Conservation (phyloP, 2,113 vertebrate genomes). For the Scopus umbretta region DNA sequence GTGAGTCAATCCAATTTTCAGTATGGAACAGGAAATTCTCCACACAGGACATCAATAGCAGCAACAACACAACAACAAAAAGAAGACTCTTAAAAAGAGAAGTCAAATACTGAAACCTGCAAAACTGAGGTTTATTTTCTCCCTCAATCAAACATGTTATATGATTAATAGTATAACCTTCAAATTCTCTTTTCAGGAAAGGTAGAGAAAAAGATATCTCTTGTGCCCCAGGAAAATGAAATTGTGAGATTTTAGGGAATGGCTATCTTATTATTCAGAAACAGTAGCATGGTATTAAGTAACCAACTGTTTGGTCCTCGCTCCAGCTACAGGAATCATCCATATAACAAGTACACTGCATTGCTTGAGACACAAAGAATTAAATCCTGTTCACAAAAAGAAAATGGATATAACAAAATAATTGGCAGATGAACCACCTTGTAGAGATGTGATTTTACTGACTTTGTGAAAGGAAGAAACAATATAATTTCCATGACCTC, state of each 20-base stretch:
- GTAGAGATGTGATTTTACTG: not conserved
- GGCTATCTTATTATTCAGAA: not conserved
- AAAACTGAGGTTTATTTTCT: conserved; percentile 13
- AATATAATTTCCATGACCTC: not conserved
- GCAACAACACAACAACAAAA: not conserved
- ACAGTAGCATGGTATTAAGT: not conserved
- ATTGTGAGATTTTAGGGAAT: not conserved
- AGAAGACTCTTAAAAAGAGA: not conserved
- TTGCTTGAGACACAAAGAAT: conserved; percentile 20
- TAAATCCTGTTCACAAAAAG: conserved; percentile 29
- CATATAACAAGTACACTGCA: not conserved
- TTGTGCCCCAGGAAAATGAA: not conserved
- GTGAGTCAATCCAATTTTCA: conserved; percentile 26
- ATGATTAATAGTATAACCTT: not conserved
- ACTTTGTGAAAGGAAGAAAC: not conserved
- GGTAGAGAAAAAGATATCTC: not conserved
- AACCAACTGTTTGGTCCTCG: not conserved
- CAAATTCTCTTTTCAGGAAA: not conserved
- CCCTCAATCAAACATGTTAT: not conserved
- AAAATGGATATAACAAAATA: conserved; percentile 9
- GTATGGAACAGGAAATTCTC: conserved; percentile 4
- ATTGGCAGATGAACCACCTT: conserved; percentile 15
- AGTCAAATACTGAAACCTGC: not conserved
- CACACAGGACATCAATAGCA: not conserved
- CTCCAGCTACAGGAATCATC: not conserved